Percentiles rank a stretch among this genome's conserved stretches.
These are phyloP conservation scores for Agriopis aurantiaria DNA, from an alignment of 2,888 invertebrate genomes.

Conservation along the genomic window DNA sequence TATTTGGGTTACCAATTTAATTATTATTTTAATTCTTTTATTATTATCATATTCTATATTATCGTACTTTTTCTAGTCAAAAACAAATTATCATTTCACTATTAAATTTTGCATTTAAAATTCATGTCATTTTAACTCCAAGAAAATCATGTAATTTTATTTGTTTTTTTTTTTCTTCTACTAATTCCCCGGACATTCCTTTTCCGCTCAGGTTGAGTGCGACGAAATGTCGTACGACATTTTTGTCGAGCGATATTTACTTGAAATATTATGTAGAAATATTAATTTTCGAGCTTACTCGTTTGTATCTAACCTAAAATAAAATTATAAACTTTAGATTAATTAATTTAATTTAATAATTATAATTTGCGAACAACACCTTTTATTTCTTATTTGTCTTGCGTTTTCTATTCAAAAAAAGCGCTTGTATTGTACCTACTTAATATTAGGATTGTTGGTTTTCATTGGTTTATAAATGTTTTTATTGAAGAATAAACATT, in stretches of 20 bases:
- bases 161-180: slow-evolving; percentile 3
- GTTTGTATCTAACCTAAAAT: slow-evolving; percentile 23
- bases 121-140: slow-evolving; percentile 17
- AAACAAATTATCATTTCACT: slow-evolving; percentile 47
- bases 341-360: slow-evolving; percentile 13
- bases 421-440: slow-evolving; percentile 14
- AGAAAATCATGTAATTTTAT: slow-evolving; percentile 19
- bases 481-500: neutral
- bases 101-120: slow-evolving; percentile 52
- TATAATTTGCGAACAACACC: slow-evolving; percentile 5
- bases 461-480: slow-evolving; percentile 2
- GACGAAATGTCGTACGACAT: neutral
- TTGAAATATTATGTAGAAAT: neutral
- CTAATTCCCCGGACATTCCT: slow-evolving; percentile 30
- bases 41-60: neutral
- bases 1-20: slow-evolving; percentile 14
- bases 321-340: neutral
- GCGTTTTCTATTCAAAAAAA: neutral
- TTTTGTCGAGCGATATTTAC: slow-evolving; percentile 1
- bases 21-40: slow-evolving; percentile 5
- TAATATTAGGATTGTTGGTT: slow-evolving; percentile 20
- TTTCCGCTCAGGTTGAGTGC: neutral
- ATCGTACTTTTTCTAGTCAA: slow-evolving; percentile 62
- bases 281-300: neutral
- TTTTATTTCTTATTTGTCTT: slow-evolving; percentile 2